These are phyloP conservation scores for Phalangium opilio DNA, from an alignment of 2,888 invertebrate genomes.

Conservation along the genomic window DNA sequence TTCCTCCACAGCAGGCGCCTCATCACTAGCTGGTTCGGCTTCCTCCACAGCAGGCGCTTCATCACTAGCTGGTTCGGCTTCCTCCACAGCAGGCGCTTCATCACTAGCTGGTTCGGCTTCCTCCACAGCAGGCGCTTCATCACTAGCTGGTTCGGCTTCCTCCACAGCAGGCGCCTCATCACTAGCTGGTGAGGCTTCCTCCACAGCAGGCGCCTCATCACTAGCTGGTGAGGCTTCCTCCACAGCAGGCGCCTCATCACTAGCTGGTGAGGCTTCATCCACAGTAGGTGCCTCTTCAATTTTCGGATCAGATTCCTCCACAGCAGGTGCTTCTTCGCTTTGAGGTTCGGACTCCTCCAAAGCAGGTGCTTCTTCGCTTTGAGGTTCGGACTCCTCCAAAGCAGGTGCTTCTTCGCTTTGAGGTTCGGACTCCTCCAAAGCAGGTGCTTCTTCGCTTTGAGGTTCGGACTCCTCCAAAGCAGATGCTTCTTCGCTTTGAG, in stretches of 20 bases:
- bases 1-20: no score
- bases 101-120: no score
- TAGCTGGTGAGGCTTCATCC: slow-evolving; percentile 4
- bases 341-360: background rate
- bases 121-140: no score
- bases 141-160: no score
- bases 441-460: slow-evolving; percentile 3
- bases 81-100: no score
- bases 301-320: background rate
- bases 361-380: background rate
- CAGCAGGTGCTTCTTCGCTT: background rate
- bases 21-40: background rate
- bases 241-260: background rate
- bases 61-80: background rate
- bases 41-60: slow-evolving; percentile 1
- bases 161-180: no score
- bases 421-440: slow-evolving; percentile 1
- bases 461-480: slow-evolving; percentile 1
- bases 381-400: background rate
- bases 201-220: no score
- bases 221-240: no score
- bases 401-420: background rate
- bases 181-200: no score
- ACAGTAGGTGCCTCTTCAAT: background rate
- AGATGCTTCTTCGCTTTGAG: background rate